Evolutionary conservation across 2,888 invertebrate genomes (phyloP), one percentile per base, ranked within the genome.

Genomic region (Sesia bembeciformis): DNA sequence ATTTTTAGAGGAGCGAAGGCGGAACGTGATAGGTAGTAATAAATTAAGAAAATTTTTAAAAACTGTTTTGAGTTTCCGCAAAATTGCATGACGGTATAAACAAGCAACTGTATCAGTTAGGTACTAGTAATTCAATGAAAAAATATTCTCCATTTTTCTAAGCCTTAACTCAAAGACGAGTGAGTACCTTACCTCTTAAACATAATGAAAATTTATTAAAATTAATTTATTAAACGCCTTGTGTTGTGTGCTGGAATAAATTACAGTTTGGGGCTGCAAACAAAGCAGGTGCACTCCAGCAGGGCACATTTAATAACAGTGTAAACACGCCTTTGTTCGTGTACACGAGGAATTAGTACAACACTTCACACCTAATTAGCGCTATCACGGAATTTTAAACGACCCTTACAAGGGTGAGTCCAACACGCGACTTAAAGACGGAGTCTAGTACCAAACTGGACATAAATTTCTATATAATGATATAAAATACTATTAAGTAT

Each of bases 351-450:
- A 77, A 78, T 78, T 77, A 76, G 73, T 66, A 63, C 56, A 62
- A 67, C 71, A 72, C 72, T 78, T 77, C 70, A 72, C 71, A 72
- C 72, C 66, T 74, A 76, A 78, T 76, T 76, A 76, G 68, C 65
- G 72, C 72, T 72, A 74, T 72, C 64, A 61, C 64, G 61, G 68
- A 66, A 69, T 72, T 76, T 70, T 68, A 75, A 75, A 71, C 68
- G 68, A 61, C 66, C 65, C 69, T 62, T 46, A 46, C n/a, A 4
- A n/a, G 46, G 7, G 7, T 46, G 46, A n/a, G 7, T 46, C 23
- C 23, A 46, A 6, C 5, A 41, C 8, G 46, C 4, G 46, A 4
- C 8, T 46, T 7, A 46, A 8, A 46, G 46, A 46, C 46, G 23
- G 23, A 23, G 23, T 23, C 2, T 23, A 23, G 23, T 23, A 23